phyloP scores from a whole-genome alignment of 2,797 vertebrate species.

The Paramormyrops hopkinsi region DNA sequence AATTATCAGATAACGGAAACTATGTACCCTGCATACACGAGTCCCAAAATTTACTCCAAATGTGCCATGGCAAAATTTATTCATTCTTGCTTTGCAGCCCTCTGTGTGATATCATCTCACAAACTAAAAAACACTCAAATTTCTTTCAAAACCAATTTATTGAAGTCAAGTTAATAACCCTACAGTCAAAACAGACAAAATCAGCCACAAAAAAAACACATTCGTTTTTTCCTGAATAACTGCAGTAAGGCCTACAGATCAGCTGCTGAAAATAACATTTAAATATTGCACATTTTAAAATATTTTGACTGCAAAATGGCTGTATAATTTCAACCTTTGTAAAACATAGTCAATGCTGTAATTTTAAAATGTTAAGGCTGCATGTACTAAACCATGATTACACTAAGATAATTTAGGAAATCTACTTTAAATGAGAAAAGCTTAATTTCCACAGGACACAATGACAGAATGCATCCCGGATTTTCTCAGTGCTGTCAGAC shows the following conservation, averaged over 20 bases:
- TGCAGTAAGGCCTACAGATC: neutral
- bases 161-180: slow-evolving; percentile 1
- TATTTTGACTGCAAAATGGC: neutral
- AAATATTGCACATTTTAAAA: slow-evolving; percentile 2
- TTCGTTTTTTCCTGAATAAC: neutral
- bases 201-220: neutral
- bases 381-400: neutral
- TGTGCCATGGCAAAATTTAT: neutral
- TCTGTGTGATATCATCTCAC: neutral
- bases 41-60: neutral
- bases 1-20: neutral
- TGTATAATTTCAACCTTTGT: neutral
- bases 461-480: neutral
- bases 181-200: neutral
- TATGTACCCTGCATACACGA: neutral
- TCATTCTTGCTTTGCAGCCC: neutral
- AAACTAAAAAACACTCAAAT: neutral
- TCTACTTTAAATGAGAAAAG: neutral
- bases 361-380: slow-evolving; percentile 5
- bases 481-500: neutral
- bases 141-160: slow-evolving; percentile 3
- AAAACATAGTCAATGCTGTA: neutral
- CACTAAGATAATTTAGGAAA: neutral
- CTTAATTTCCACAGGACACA: neutral
- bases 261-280: neutral